phyloP scores from a whole-genome alignment of 2,888 invertebrate genomes.

The Caenorhabditis angaria region DNA sequence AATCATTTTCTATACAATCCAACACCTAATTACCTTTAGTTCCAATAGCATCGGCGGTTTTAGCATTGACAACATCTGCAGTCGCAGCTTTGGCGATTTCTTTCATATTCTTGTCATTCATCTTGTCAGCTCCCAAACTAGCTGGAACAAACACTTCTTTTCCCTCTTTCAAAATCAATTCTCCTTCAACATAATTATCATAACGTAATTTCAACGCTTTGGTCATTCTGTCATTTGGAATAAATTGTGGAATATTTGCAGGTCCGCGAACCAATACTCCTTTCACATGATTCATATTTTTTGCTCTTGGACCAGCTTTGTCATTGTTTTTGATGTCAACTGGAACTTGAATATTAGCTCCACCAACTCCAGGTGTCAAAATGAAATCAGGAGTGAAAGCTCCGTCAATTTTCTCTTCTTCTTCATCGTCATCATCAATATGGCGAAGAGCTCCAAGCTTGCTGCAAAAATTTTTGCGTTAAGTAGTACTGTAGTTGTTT shows the following conservation, averaged over 20 bases:
- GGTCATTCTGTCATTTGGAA: constrained; percentile 35
- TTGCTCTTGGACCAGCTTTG: constrained; percentile 28
- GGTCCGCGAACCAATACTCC: constrained; percentile 35
- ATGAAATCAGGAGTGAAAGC: constrained; percentile 33
- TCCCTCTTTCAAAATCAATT: constrained; percentile 26
- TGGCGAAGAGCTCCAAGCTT: constrained; percentile 34
- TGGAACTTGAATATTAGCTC: constrained; percentile 33
- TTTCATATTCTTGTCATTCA: constrained; percentile 23
- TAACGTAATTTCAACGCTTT: constrained; percentile 30
- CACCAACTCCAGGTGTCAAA: constrained; percentile 37
- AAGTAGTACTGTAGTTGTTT: not conserved
- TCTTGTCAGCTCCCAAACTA: constrained; percentile 32
- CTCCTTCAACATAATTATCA: constrained; percentile 40
- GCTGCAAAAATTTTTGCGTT: constrained; percentile 8
- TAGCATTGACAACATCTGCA: constrained; percentile 19
- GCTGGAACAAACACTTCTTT: constrained; percentile 37
- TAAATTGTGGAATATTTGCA: constrained; percentile 35
- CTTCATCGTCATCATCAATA: constrained; percentile 39
- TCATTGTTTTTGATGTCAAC: constrained; percentile 35
- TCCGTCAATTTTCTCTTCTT: constrained; percentile 36
- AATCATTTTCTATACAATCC: not conserved
- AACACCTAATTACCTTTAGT: constrained; percentile 16
- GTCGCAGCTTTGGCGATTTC: constrained; percentile 21
- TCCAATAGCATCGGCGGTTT: constrained; percentile 17
- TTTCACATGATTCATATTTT: constrained; percentile 31